Evolutionary conservation across 2,113 vertebrate genomes (phyloP), one percentile per base, ranked within the genome.

Genomic region (Corydoras maculifer): DNA sequence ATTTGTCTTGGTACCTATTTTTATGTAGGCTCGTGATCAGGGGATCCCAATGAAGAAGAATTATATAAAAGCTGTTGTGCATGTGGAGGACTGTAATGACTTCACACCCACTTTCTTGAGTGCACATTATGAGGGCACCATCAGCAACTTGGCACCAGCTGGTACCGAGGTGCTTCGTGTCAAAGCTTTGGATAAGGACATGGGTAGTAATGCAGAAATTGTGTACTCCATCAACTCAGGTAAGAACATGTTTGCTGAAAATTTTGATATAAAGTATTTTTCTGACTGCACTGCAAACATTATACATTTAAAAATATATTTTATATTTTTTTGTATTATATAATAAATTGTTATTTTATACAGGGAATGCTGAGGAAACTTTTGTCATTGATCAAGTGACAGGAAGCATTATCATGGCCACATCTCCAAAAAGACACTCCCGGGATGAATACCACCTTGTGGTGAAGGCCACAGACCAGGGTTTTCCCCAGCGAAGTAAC

Each of bases 1-100:
- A 43, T 55, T 68, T 53, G 11, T 9, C 12, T 13, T 6, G 2
- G 25, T 5, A n/a, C 14, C 18, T 10, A 74, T 67, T 75, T 69
- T 58, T 10, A 53, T 63, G 31, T 76, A 99, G 97, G 97, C 98
- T 2, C 88, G 95, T 54, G 96, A 99, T 81, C 94, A 98, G 80
- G 94, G 94, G 81, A 93, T 98, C 10, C 94, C 94, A 10, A 91
- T 95, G 66, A 98, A 96, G 76, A 87, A 92, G 81, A 97, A 98
- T 80, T 96, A 96, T 76, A 93, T 89, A 11, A 92, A 92, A 74
- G 91, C 92, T 65, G 82, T 88, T 65, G 72, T 99, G 72, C 76
- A 84, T 0, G 91, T 99, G 64, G 90, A 95, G 72, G 93, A 88
- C 78, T 90, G 90, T 76, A 99, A 98, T 71, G 91, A 93, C 62